phyloP scores from a whole-genome alignment of 2,113 vertebrate species.

The Aldabrachelys gigantea region DNA sequence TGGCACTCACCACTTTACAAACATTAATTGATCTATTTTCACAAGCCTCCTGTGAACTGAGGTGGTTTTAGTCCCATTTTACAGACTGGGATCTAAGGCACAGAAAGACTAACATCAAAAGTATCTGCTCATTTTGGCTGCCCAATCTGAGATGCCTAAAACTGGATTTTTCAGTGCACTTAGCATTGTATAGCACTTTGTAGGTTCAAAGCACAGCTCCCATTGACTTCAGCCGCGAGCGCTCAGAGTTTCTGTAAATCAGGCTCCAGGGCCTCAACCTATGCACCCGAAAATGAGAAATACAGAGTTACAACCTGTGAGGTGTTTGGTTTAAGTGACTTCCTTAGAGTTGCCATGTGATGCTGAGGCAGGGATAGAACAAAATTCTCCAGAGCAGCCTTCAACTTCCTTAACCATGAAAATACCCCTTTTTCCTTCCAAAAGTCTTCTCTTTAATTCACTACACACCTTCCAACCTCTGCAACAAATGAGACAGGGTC shows the following conservation, averaged over 20 bases:
- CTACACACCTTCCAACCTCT: not conserved
- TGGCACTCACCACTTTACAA: too few species aligned
- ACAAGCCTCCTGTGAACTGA: too few species aligned
- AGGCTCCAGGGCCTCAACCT: not conserved
- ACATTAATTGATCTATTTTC: too few species aligned
- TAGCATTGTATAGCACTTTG: not conserved
- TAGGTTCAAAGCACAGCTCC: not conserved
- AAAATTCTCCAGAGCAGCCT: not conserved
- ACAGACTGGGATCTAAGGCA: too few species aligned
- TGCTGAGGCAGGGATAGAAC: not conserved
- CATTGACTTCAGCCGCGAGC: not conserved
- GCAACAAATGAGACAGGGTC: not conserved
- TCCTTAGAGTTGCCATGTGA: not conserved
- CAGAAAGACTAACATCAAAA: too few species aligned
- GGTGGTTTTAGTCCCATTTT: too few species aligned
- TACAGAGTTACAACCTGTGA: not conserved
- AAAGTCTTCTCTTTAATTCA: not conserved
- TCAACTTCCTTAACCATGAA: not conserved
- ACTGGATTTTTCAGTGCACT: not conserved
- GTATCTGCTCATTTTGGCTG: too few species aligned
- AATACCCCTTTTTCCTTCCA: not conserved
- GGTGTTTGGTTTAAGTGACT: not conserved
- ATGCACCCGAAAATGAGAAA: not conserved
- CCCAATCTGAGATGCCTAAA: not conserved
- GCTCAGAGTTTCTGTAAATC: not conserved